phyloP scores from a whole-genome alignment of 2,888 invertebrate genomes.

The Polydrusus tereticollis region DNA sequence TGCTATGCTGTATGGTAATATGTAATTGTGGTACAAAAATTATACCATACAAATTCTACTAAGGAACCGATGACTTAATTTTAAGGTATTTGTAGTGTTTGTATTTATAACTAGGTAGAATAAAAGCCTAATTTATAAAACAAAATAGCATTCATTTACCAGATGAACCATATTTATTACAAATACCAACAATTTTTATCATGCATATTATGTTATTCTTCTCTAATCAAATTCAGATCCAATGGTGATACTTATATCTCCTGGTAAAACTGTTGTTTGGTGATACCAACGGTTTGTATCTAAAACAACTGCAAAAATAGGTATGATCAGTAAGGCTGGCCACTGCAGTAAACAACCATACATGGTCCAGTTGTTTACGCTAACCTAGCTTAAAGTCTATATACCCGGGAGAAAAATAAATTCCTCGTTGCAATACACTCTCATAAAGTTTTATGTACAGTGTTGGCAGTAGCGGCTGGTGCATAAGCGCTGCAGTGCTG shows the following conservation, averaged over 20 bases:
- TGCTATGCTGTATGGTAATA: no score
- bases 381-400: no score
- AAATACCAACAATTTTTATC: slow-evolving; percentile 4
- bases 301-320: slow-evolving; percentile 81
- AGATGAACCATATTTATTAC: not conserved
- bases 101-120: not conserved
- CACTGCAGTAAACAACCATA: not conserved
- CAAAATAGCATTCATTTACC: not conserved
- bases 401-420: no score
- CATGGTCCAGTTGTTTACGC: no score
- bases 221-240: slow-evolving; percentile 94
- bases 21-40: no score
- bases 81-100: no score
- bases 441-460: no score
- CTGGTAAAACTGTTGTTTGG: slow-evolving; percentile 87
- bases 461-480: no score
- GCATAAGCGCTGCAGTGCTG: no score
- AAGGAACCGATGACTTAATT: no score
- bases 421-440: no score
- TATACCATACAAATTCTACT: no score
- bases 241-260: slow-evolving; percentile 94
- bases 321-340: not conserved
- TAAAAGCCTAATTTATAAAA: not conserved
- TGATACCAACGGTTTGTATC: slow-evolving; percentile 98
- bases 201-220: not conserved